Percentiles rank a stretch among this genome's conserved stretches.
Evolutionary conservation across 2,888 invertebrate genomes (phyloP).

Genomic region (Caenorhabditis macrosperma): DNA sequence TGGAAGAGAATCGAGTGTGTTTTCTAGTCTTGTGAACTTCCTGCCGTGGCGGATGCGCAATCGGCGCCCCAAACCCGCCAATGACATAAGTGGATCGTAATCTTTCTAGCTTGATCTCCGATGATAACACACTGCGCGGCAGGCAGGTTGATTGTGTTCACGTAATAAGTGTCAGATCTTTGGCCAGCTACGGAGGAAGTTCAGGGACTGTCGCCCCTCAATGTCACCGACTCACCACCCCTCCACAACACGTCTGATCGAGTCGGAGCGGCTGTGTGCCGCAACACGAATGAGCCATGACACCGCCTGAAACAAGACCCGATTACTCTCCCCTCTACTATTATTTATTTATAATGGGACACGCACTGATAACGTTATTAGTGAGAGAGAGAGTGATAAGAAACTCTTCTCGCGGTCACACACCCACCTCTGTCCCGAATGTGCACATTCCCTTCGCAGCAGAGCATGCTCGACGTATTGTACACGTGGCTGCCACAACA

Average conservation of each 20-base stretch:
- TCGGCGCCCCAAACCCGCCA: not conserved
- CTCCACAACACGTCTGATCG: constrained; percentile 79
- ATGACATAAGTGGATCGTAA: constrained; percentile 13
- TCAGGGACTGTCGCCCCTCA: not conserved
- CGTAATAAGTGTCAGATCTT: too few species aligned
- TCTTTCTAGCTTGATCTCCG: constrained; percentile 33
- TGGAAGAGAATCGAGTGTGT: constrained; percentile 6
- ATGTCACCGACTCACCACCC: constrained; percentile 66
- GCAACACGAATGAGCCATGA: constrained; percentile 74
- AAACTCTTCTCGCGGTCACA: not conserved
- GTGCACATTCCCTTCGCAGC: constrained; percentile 70
- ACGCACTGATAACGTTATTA: constrained; percentile 21
- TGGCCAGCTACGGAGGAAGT: too few species aligned
- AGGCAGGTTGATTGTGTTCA: too few species aligned
- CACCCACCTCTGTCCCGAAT: constrained; percentile 46
- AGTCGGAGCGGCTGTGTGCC: constrained; percentile 74
- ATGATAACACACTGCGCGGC: constrained; percentile 29
- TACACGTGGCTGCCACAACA: constrained; percentile 74
- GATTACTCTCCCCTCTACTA: too few species aligned
- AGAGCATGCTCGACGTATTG: constrained; percentile 75
- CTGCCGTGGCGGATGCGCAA: not conserved
- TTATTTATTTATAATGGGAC: constrained; percentile 34
- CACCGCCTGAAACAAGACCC: constrained; percentile 60
- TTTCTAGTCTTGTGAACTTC: constrained; percentile 30
- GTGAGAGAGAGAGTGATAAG: not conserved